Base-by-base conservation (phyloP, 2,113 vertebrate species). In the Gambusia affinis region DNA sequence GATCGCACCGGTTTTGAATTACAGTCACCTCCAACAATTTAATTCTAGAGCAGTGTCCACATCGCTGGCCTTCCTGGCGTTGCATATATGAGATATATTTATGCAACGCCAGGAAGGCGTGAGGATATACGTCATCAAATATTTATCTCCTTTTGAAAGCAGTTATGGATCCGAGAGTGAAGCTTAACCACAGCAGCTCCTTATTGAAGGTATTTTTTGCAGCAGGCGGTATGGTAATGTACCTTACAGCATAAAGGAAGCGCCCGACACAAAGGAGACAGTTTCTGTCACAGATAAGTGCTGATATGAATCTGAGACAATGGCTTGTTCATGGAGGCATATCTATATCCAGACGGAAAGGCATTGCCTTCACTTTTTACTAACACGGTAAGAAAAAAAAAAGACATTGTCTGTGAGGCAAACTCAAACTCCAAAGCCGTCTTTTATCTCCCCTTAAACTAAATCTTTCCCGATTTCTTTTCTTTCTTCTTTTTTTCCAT, bases 281-380 rank as follows among this genome's bases (percentile, higher is more conserved):
- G 65, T 69, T 83, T 78, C 72, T 84, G 75, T 88, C 84, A 83
- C 82, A 83, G 81, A 87, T 82, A 84, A 84, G 64, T 66, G 61
- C 67, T 70, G 79, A 74, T 86, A 72, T 31, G 69, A 74, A 83
- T 75, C 71, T 71, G 24, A 83, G 67, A 83, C 81, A 87, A 81
- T 79, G 62, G 67, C 44, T 64, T 80, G 72, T 82, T 85, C 73
- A 80, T 72, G 37, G 64, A 66, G 73, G 66, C 28, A 0, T 63
- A 19, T 78, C 80, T 77, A 54, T 28, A 78, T 66, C 66, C 72
- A 83, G 70, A 74, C 63, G 30, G 80, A 15, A 76, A 64, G 76
- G 82, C 76, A 79, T 81, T 75, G 68, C 70, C 79, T 81, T 67
- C 75, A 67, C 71, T 84, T 87, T 82, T 79, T 78, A 82, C 87